A percentile compares a stretch with the other conserved stretches of the same genome.
phyloP scores from a whole-genome alignment of 2,797 vertebrate genomes.

The Lerista edwardsae region DNA sequence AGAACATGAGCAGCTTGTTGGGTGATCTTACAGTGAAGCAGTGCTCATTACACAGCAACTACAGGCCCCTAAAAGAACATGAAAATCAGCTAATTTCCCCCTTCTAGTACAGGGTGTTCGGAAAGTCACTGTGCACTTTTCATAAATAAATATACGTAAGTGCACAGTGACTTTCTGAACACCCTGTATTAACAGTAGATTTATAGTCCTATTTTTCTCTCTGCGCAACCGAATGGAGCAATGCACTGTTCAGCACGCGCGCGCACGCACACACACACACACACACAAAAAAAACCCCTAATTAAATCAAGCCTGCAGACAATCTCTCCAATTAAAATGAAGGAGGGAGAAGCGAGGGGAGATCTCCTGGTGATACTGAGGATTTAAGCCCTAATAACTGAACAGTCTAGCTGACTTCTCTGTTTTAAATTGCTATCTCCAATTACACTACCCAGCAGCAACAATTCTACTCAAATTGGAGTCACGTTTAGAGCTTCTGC shows the following conservation, averaged over 20 bases:
- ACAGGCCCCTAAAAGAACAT: background rate
- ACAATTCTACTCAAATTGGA: slow-evolving; percentile 65
- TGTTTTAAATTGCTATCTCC: slow-evolving; percentile 45
- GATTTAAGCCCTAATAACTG: slow-evolving; percentile 41
- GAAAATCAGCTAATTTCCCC: background rate
- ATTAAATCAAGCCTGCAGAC: slow-evolving; percentile 47
- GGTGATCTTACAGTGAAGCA: background rate
- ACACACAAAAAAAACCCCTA: background rate
- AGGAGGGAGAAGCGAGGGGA: background rate
- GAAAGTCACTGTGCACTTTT: no score
- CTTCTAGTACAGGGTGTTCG: background rate
- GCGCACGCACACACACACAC: no score
- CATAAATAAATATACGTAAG: no score
- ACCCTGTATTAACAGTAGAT: no score
- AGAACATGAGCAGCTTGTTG: background rate
- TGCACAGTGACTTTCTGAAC: no score
- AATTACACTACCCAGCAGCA: slow-evolving; percentile 65
- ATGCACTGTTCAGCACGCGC: slow-evolving; percentile 1
- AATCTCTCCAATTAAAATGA: slow-evolving; percentile 8
- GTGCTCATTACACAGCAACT: background rate
- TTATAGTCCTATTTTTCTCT: background rate
- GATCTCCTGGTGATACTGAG: slow-evolving; percentile 48
- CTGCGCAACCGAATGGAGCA: background rate
- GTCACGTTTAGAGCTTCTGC: slow-evolving; percentile 38
- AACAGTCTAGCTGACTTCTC: slow-evolving; percentile 56